phyloP scores from a whole-genome alignment of 2,888 invertebrate species.

The Zygaena filipendulae region DNA sequence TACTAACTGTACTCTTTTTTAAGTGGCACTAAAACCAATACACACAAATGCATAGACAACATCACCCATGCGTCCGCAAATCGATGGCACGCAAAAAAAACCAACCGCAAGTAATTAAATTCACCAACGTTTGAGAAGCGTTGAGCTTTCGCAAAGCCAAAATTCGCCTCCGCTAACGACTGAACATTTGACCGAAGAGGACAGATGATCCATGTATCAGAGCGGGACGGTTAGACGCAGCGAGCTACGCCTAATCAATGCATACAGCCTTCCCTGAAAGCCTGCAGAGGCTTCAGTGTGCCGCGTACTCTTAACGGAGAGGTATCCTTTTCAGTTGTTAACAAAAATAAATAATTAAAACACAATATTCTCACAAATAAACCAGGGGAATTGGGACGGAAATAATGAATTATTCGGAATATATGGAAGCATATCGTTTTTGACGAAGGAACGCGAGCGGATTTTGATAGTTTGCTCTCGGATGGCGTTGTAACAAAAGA shows the following conservation, averaged over 20 bases:
- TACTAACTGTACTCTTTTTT: too few relatives aligned
- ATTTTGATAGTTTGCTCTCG: slow-evolving; percentile 20
- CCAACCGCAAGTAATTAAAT: slow-evolving; percentile 25
- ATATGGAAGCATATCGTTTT: slow-evolving; percentile 4
- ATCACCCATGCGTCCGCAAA: too few relatives aligned
- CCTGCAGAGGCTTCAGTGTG: slow-evolving; percentile 53
- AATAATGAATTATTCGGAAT: slow-evolving; percentile 8
- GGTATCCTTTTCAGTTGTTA: slow-evolving; percentile 10
- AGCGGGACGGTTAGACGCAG: slow-evolving; percentile 30
- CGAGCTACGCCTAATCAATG: slow-evolving; percentile 64
- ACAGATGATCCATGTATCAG: slow-evolving; percentile 20
- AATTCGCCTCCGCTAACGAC: slow-evolving; percentile 47
- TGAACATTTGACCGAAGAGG: slow-evolving; percentile 31
- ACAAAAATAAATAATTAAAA: slow-evolving; percentile 28
- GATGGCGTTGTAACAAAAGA: slow-evolving; percentile 29
- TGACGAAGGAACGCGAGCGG: slow-evolving; percentile 15
- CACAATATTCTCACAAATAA: slow-evolving; percentile 16
- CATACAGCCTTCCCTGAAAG: slow-evolving; percentile 41
- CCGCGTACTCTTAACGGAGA: slow-evolving; percentile 29
- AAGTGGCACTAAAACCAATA: slow-evolving; percentile 3
- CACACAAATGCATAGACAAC: too few relatives aligned
- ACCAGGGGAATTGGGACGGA: slow-evolving; percentile 3
- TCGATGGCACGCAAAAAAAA: slow-evolving; percentile 21
- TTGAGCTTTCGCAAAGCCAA: slow-evolving; percentile 45
- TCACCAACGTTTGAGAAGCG: slow-evolving; percentile 38